Evolutionary conservation across 1,140 invertebrate genomes (phyloP).

Genomic region (Pissodes strobi): DNA sequence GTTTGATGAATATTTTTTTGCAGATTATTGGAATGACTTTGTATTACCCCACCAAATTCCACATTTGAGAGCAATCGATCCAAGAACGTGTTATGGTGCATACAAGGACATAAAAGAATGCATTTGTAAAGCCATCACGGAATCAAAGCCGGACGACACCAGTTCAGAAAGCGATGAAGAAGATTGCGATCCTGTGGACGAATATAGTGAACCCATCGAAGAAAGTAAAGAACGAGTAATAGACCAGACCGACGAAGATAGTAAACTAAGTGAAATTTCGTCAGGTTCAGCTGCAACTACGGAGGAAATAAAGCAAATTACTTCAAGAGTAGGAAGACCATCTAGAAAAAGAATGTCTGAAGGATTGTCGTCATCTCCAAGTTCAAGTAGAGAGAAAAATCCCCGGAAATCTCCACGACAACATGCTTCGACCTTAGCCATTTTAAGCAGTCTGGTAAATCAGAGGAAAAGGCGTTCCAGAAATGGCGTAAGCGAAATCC

Average conservation of each 20-base stretch:
- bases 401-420: constrained; percentile 83
- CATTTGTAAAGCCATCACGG: neutral
- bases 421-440: constrained; percentile 81
- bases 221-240: neutral
- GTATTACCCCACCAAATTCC: constrained; percentile 78
- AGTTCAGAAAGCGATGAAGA: neutral
- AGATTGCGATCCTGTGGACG: neutral
- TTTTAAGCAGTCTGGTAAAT: constrained; percentile 70
- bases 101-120: constrained; percentile 42
- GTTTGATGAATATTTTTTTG: constrained; percentile 18
- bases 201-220: neutral
- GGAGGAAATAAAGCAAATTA: constrained; percentile 31
- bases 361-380: constrained; percentile 8
- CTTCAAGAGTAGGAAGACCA: constrained; percentile 1
- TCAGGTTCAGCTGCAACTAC: constrained; percentile 25
- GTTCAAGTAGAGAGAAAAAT: constrained; percentile 58
- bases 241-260: constrained; percentile 40
- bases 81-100: constrained; percentile 53
- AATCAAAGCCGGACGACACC: neutral
- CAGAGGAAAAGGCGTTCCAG: constrained; percentile 57
- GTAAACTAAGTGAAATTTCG: constrained; percentile 29
- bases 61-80: constrained; percentile 62
- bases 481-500: neutral
- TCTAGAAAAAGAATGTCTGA: constrained; percentile 41
- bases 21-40: constrained; percentile 59